Percentiles rank a stretch among this genome's conserved stretches.
Conservation (phyloP, 2,888 invertebrate species). For the Tetragnatha montana region DNA sequence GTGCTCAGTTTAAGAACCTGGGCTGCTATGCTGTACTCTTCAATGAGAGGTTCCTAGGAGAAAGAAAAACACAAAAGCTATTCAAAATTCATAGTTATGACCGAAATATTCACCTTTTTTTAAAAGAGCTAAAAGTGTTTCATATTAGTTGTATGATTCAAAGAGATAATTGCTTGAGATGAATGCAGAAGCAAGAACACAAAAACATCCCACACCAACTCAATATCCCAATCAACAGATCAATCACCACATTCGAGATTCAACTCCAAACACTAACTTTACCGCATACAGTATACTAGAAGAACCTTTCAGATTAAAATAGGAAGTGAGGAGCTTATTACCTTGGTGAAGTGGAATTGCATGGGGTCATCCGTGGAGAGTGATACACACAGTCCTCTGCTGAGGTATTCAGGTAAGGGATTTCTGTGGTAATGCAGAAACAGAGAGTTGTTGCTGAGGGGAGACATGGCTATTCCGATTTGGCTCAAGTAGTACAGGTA, state of each 20-base stretch:
- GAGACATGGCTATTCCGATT: conserved; percentile 99
- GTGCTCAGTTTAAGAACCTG: conserved; percentile 99
- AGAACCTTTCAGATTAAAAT: too few relatives aligned
- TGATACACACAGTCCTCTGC: conserved; percentile 93
- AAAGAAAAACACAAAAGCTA: not conserved
- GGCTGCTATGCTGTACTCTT: conserved; percentile 99
- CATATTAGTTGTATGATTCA: too few relatives aligned
- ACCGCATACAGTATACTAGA: too few relatives aligned
- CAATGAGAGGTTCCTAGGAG: conserved; percentile 95
- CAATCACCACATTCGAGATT: too few relatives aligned
- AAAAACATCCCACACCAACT: not conserved
- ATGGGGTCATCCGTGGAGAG: conserved; percentile 98
- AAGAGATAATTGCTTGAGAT: too few relatives aligned
- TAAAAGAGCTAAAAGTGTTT: not conserved
- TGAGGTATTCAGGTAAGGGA: conserved; percentile 96
- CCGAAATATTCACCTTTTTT: too few relatives aligned
- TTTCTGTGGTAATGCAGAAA: conserved; percentile 99
- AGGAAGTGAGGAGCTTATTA: conserved; percentile 74
- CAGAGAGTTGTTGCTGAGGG: conserved; percentile 97
- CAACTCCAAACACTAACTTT: too few relatives aligned
- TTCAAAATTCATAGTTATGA: not conserved
- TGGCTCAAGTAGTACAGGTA: conserved; percentile 98
- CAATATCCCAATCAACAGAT: not conserved
- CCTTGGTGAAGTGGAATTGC: conserved; percentile 99
- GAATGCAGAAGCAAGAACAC: not conserved